Evolutionary conservation across 2,797 vertebrate genomes (phyloP), one percentile per base, ranked within the genome.

Genomic region (Cossypha dichroa): DNA sequence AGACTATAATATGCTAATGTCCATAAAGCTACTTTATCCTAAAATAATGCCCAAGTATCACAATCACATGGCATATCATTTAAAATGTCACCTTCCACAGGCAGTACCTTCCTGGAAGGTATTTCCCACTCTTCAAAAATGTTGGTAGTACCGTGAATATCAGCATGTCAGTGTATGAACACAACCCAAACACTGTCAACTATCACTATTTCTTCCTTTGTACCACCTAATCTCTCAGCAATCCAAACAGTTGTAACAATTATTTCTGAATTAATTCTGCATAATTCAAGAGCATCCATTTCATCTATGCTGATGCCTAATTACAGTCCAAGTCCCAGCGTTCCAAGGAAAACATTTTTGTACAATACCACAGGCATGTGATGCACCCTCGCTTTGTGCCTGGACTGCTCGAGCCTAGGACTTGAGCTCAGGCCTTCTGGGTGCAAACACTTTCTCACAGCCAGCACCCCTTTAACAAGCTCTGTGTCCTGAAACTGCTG

Each of bases 251-350:
- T 15, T 60, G 29, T 28, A 88, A 81, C 28, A 77, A 43, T n/a
- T 86, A 68, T 36, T 79, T 76, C 77, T 69, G 40, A 82, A 73
- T 62, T 68, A 40, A 69, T 62, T 87, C 64, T 73, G 40, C 43
- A 8, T 45, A 62, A 91, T 33, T 81, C 67, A 76, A 59, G 33
- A 87, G 21, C 16, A 79, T 43, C 43, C 31, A 40, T n/a, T 68
- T 82, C 38, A 62, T 51, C n/a, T 33, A 8, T 25, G 33, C 36
- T 48, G 36, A 43, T 43, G 20, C 4, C 46, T 13, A 75, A 68
- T 8, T 68, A 34, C 13, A 31, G 59, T 34, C 46, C 0, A 3
- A 85, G 67, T 4, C 9, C 20, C 0, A 0, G 10, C 0, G 0
- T 62, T 68, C 67, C 88, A 91, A 54, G 29, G 21, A 51, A 81